phyloP scores from a whole-genome alignment of 2,113 vertebrate species.

The Gnathonemus echidnorhynchus region DNA sequence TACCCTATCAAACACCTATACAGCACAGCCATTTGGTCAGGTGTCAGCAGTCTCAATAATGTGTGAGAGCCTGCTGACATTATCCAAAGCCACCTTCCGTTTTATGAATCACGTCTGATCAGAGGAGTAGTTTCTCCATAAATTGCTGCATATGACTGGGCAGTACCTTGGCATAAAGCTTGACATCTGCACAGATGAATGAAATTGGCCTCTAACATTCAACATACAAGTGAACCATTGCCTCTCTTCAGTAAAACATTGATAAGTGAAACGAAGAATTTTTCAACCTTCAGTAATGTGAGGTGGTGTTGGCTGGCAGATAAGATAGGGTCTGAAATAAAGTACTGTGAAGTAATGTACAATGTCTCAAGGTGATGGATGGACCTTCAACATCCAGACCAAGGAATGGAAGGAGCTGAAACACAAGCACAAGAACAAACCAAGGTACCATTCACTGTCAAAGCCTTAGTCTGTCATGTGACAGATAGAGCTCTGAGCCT shows the following conservation, averaged over 20 bases:
- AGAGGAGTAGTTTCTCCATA: background rate
- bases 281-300: background rate
- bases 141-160: background rate
- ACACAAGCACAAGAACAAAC: conserved; percentile 75
- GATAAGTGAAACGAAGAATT: background rate
- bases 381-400: conserved; percentile 71
- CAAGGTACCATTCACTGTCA: conserved; percentile 62
- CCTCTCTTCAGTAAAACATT: background rate
- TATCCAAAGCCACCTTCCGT: background rate
- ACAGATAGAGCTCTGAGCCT: background rate
- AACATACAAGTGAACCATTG: background rate
- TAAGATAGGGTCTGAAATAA: background rate
- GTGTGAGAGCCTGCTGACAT: background rate
- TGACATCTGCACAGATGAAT: background rate
- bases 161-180: background rate
- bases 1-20: background rate
- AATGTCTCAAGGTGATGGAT: conserved; percentile 69
- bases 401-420: conserved; percentile 78
- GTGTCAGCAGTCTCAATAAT: background rate
- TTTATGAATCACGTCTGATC: background rate
- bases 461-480: background rate
- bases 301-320: background rate
- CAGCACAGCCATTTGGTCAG: background rate
- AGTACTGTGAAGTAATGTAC: background rate
- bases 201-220: background rate